Evolutionary conservation across 2,888 invertebrate species (phyloP), one percentile per base, ranked within the genome.

Genomic region (Dynastes maya): DNA sequence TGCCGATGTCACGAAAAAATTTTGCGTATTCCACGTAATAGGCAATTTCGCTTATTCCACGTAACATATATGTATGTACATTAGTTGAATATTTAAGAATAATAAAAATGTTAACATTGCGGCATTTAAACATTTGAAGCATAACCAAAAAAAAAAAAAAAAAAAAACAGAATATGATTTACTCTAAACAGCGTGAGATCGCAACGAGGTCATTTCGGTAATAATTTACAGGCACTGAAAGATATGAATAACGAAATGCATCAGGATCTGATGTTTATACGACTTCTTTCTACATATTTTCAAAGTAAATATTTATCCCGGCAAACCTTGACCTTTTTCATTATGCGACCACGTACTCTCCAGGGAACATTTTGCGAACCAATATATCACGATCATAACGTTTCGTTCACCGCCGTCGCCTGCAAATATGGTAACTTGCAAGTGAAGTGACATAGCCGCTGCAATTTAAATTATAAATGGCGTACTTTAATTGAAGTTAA

Each of bases 391-490:
- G 53, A 16, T 16, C 6, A 16, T 6, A 53, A 53, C 53, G 53
- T 53, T 53, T 53, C 53, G 53, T 53, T 53, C 16, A 3, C 5
- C n/a, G 53, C 53, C 11, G 22, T 49, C 6, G 72, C 58, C 29
- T 61, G 16, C 72, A 72, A 72, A 72, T 72, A 72, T 72, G 72
- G 72, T 72, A 61, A 72, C 72, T 72, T 58, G 72, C 22, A 61
- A 61, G 72, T 45, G 22, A 72, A 61, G 58, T 58, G 72, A 61
- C 72, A 58, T 45, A 13, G 61, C 58, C n/a, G 40, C 11, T 16
- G 72, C 22, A 27, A 40, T 61, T 72, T 72, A 45, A 61, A 61
- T 72, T 72, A 58, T 72, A 72, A 45, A 72, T 45, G 72, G 72
- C 9, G 72, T 72, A 72, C 40, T 72, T 72, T 72, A 72, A 72